A percentile compares a stretch with the other conserved stretches of the same genome.
Conservation (phyloP, 2,113 vertebrate genomes). For the Stegastes partitus region DNA sequence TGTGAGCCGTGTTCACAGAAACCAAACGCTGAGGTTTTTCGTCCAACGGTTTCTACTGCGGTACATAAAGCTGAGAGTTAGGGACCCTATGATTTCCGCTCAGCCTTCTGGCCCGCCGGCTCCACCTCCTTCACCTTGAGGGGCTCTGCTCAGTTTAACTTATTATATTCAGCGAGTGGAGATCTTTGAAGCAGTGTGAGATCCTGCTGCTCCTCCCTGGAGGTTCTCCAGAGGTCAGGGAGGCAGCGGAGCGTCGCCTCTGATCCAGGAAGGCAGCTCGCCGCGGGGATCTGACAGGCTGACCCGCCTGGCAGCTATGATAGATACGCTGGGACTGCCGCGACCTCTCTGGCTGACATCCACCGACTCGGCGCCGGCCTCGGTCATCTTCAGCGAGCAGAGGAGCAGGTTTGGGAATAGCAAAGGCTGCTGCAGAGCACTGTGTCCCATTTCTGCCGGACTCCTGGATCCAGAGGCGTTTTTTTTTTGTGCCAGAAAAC, state of each 20-base stretch:
- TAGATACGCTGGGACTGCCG: conserved; percentile 72
- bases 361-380: conserved; percentile 46
- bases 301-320: conserved; percentile 79
- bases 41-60: too few species aligned
- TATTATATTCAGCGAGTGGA: conserved; percentile 35
- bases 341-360: conserved; percentile 75
- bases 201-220: conserved; percentile 37
- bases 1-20: too few species aligned
- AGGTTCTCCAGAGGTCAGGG: conserved; percentile 55
- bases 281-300: conserved; percentile 73
- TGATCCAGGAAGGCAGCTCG: conserved; percentile 60
- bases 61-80: not conserved
- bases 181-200: conserved; percentile 31
- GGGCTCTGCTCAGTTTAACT: conserved; percentile 25
- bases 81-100: not conserved
- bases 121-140: not conserved
- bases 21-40: too few species aligned
- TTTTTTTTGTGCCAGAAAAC: conserved; percentile 23
- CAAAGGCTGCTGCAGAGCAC: conserved; percentile 1
- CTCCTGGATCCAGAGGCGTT: not conserved
- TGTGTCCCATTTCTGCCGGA: conserved; percentile 48
- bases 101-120: not conserved
- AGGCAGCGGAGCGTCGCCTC: conserved; percentile 62
- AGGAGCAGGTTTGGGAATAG: conserved; percentile 60
- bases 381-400: conserved; percentile 45